Evolutionary conservation across 2,888 invertebrate species (phyloP).

Genomic region (Barypeithes pellucidus): DNA sequence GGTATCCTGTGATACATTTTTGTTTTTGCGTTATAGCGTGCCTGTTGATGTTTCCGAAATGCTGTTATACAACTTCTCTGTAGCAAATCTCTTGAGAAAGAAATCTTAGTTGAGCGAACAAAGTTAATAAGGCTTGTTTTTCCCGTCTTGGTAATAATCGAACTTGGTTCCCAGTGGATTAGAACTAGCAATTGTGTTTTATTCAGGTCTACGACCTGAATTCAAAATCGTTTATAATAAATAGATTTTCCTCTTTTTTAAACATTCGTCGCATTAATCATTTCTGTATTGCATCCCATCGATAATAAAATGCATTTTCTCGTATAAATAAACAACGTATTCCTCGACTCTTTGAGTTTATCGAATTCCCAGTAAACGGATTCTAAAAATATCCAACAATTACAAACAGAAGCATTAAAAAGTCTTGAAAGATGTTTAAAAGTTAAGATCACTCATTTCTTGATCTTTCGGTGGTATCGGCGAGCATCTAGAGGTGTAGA

Average conservation of each 20-base stretch:
- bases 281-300: constrained; percentile 35
- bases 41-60: too few relatives aligned
- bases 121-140: too few relatives aligned
- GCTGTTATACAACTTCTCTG: too few relatives aligned
- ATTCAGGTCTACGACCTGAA: constrained; percentile 3
- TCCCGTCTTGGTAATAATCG: too few relatives aligned
- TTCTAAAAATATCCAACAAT: constrained; percentile 47
- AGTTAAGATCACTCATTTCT: constrained; percentile 29
- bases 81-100: too few relatives aligned
- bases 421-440: constrained; percentile 34
- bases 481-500: constrained; percentile 28
- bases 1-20: too few relatives aligned
- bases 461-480: constrained; percentile 26
- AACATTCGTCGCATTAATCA: constrained; percentile 25
- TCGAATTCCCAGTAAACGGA: constrained; percentile 43
- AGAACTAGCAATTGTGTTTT: too few relatives aligned
- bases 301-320: constrained; percentile 41
- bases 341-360: constrained; percentile 36
- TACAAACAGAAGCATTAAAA: constrained; percentile 43
- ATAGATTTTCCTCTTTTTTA: constrained; percentile 2
- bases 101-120: too few relatives aligned
- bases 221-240: background rate
- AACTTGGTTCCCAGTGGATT: too few relatives aligned
- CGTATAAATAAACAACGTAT: constrained; percentile 34
- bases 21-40: too few relatives aligned